Base-by-base conservation (phyloP, 2,113 vertebrate genomes). In the Varanus komodoensis region DNA sequence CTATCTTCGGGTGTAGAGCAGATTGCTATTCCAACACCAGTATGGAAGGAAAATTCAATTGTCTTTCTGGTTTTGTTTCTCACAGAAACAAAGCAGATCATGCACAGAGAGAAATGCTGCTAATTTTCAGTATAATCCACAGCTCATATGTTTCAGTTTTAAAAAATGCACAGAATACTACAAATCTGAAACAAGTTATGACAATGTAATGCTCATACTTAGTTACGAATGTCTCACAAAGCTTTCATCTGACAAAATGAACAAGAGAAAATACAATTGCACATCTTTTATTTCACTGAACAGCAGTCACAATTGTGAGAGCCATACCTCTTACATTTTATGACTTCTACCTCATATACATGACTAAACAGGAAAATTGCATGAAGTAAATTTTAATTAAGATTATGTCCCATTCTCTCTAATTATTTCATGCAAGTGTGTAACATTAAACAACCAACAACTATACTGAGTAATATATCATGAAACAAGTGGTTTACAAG, bases 401-500 rank as follows among this genome's bases (percentile, higher is more conserved):
- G 77, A 92, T 78, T 3, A 3, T 90, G 84, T 92, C 67, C 57
- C 82, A 44, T 3, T 6, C 75, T 54, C 15, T 81, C 52, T 75
- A 92, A 89, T 38, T 29, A 82, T 6, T 15, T 91, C 89, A 86
- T 82, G 86, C 11, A 48, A 85, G 52, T 4, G 21, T 12, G n/a
- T 75, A 69, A 79, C 7, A 88, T 15, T 32, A 44, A 57, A 50
- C 38, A 92, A 89, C 17, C 78, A 92, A 90, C 25, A 50, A 57
- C 12, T 38, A 27, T 23, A 83, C 68, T 80, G 61, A 78, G 27
- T 14, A 0, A 12, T 74, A 73, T 89, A 89, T 15, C 9, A 38
- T 82, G 77, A 90, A 95, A 86, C 11, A 44, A 48, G 93, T n/a
- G 91, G 1, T 1, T 17, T 85, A 91, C 85, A 69, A 9, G n/a